Conservation (phyloP, 2,113 vertebrate genomes). For the Ctenomys sociabilis region DNA sequence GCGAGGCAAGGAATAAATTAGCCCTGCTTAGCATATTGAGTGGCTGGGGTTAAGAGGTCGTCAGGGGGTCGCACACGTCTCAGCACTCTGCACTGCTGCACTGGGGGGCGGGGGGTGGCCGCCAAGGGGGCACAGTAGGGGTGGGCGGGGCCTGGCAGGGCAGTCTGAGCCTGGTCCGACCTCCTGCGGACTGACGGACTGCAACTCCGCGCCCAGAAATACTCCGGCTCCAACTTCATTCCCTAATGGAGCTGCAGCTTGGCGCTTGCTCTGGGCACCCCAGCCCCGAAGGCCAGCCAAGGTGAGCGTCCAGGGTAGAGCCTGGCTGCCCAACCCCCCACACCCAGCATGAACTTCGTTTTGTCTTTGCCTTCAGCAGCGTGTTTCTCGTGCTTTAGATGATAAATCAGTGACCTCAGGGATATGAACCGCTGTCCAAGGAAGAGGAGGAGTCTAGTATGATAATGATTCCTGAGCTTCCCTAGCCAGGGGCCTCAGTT, state of each 20-base stretch:
- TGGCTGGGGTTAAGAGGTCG: slow-evolving; percentile 62
- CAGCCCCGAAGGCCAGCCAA: slow-evolving; percentile 36
- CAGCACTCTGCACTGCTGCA: slow-evolving; percentile 13
- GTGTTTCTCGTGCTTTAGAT: neutral
- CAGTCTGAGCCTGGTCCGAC: neutral
- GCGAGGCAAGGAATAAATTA: slow-evolving; percentile 64
- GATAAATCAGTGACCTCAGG: neutral
- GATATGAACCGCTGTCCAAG: neutral
- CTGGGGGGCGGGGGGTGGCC: neutral
- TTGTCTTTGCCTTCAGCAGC: neutral
- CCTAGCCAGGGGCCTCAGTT: neutral
- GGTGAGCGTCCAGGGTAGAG: neutral
- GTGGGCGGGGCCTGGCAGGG: neutral
- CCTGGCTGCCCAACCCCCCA: neutral
- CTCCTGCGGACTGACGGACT: slow-evolving; percentile 10
- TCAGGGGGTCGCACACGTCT: slow-evolving; percentile 15
- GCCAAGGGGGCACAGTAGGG: neutral
- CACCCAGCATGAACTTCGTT: neutral
- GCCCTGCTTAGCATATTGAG: slow-evolving; percentile 65
- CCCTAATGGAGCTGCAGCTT: slow-evolving; percentile 69
- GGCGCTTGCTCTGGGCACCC: slow-evolving; percentile 2
- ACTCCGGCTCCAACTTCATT: slow-evolving; percentile 72
- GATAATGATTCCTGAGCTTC: neutral
- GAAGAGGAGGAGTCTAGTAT: neutral
- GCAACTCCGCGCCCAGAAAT: slow-evolving; percentile 64